A percentile compares a stretch with the other conserved stretches of the same genome.
Evolutionary conservation across 2,888 invertebrate species (phyloP).

Genomic region (Bellardia pandia): DNA sequence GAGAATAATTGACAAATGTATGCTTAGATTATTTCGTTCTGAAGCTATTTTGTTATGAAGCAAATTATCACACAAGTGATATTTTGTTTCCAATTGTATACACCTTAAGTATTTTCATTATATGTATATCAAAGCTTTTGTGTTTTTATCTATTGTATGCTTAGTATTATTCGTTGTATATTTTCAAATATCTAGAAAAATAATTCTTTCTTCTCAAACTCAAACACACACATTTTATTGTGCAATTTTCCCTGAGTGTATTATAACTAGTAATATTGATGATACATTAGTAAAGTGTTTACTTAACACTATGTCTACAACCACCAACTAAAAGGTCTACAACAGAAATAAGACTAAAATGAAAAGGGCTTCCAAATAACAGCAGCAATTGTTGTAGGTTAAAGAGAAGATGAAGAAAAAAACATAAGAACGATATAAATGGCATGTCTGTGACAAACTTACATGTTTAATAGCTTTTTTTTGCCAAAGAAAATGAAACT

Average conservation of each 20-base stretch:
- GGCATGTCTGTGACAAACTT: slow-evolving; percentile 71
- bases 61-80: too few relatives aligned
- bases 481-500: slow-evolving; percentile 55
- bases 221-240: not conserved
- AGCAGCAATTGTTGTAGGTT: slow-evolving; percentile 40
- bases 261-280: not conserved
- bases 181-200: too few relatives aligned
- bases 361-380: slow-evolving; percentile 34
- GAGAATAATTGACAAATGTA: too few relatives aligned
- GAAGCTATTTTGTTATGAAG: too few relatives aligned
- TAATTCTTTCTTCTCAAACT: not conserved
- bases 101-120: too few relatives aligned
- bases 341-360: slow-evolving; percentile 2
- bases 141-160: too few relatives aligned
- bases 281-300: slow-evolving; percentile 51
- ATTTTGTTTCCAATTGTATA: too few relatives aligned
- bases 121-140: too few relatives aligned
- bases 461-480: slow-evolving; percentile 66
- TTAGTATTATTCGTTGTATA: too few relatives aligned
- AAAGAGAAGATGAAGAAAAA: slow-evolving; percentile 16
- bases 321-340: slow-evolving; percentile 16
- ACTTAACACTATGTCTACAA: slow-evolving; percentile 56
- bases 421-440: slow-evolving; percentile 62
- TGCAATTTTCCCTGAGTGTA: slow-evolving; percentile 41
- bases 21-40: too few relatives aligned